phyloP scores from a whole-genome alignment of 2,888 invertebrate genomes.

The Nomada fucata region DNA sequence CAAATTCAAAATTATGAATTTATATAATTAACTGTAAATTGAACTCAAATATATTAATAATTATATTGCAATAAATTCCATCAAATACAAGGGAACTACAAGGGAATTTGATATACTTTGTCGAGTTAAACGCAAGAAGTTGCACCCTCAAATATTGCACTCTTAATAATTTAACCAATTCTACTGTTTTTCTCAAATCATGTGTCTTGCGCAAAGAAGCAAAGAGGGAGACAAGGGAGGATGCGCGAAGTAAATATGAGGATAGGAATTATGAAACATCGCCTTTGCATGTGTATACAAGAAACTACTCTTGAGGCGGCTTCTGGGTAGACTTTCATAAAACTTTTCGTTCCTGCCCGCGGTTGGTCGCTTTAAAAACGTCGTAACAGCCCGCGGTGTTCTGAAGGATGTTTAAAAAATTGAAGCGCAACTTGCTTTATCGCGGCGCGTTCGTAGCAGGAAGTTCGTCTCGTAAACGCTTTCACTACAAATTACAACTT shows the following conservation, averaged over 20 bases:
- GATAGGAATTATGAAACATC: background rate
- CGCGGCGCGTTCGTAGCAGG: background rate
- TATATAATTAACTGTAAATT: too few species aligned
- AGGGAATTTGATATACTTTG: too few species aligned
- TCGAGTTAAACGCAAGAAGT: too few species aligned
- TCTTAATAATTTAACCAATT: too few species aligned
- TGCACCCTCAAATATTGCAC: too few species aligned
- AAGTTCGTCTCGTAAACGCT: constrained; percentile 11
- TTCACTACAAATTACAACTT: constrained; percentile 14
- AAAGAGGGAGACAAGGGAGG: background rate
- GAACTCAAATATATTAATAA: too few species aligned
- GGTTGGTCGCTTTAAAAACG: background rate
- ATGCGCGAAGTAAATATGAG: background rate
- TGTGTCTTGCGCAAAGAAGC: background rate
- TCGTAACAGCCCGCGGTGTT: background rate
- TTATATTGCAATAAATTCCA: too few species aligned
- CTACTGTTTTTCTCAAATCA: background rate
- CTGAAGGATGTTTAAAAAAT: constrained; percentile 14
- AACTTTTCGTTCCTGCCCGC: background rate
- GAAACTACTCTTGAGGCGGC: background rate
- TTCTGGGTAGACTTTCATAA: background rate
- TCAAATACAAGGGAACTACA: too few species aligned
- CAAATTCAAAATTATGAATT: too few species aligned
- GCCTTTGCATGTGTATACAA: background rate
- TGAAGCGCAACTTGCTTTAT: constrained; percentile 1